Evolutionary conservation across 2,113 vertebrate genomes (phyloP).

Genomic region (Prochilodus magdalenae): DNA sequence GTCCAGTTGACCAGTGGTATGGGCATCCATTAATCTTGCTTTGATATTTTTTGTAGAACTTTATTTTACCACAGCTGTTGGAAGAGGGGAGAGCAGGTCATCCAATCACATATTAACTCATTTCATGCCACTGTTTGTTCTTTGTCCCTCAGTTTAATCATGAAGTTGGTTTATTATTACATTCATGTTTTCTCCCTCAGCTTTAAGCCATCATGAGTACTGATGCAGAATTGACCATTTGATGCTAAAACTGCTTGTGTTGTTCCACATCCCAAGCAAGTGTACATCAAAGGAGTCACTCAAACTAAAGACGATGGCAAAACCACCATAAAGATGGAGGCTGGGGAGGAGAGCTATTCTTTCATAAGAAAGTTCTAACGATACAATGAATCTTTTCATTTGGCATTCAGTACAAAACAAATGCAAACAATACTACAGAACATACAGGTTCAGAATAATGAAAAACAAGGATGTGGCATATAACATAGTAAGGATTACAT

Average conservation of each 20-base stretch:
- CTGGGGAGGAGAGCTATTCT: slow-evolving; percentile 72
- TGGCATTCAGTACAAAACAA: neutral
- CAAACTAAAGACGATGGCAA: slow-evolving; percentile 76
- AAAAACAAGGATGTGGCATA: neutral
- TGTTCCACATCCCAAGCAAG: slow-evolving; percentile 78
- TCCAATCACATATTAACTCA: neutral
- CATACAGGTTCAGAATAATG: neutral
- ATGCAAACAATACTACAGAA: neutral
- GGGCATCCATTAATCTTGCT: too few species aligned
- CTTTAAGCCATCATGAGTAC: slow-evolving; percentile 75
- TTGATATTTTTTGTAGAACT: neutral
- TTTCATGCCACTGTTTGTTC: neutral
- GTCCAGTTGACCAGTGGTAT: too few species aligned
- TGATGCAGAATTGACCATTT: slow-evolving; percentile 81
- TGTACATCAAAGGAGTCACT: slow-evolving; percentile 81
- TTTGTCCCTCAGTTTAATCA: neutral
- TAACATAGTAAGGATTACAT: too few species aligned
- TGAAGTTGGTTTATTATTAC: neutral
- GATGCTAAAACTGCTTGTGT: slow-evolving; percentile 85
- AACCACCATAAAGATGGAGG: slow-evolving; percentile 80
- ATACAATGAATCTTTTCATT: too few species aligned
- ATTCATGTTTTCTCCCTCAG: neutral
- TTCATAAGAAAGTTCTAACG: neutral
- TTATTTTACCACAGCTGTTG: neutral
- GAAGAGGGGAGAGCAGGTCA: neutral